Percentiles rank a stretch among this genome's conserved stretches.
These are phyloP conservation scores for Idaea biselata DNA, from an alignment of 2,888 invertebrate genomes.

Conservation along the genomic window DNA sequence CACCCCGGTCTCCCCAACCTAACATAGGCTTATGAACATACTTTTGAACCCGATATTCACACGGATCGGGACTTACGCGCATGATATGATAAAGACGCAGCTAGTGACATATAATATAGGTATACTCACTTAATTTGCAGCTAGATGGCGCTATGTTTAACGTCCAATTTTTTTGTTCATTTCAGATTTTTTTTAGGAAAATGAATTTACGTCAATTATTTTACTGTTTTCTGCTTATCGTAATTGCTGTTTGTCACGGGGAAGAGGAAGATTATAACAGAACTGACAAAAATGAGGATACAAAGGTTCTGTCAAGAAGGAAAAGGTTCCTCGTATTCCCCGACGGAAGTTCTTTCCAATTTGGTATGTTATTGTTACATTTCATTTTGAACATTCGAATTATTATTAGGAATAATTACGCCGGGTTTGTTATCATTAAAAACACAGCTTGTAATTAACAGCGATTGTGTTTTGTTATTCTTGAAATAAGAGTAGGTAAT, in stretches of 20 bases:
- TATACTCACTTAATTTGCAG: no score
- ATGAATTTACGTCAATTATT: neutral
- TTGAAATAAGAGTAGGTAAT: neutral
- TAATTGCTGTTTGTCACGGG: slow-evolving; percentile 17
- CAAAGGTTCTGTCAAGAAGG: slow-evolving; percentile 62
- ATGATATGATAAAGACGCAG: no score
- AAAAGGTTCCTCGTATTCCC: slow-evolving; percentile 81
- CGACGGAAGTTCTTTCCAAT: slow-evolving; percentile 82
- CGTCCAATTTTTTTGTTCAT: slow-evolving; percentile 14
- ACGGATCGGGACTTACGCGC: no score
- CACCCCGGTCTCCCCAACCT: no score
- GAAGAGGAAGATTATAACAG: slow-evolving; percentile 15
- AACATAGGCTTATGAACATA: no score
- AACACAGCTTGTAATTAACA: neutral
- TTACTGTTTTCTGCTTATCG: slow-evolving; percentile 7
- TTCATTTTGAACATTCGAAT: slow-evolving; percentile 2
- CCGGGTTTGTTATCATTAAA: neutral
- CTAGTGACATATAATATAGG: no score
- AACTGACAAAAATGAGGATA: slow-evolving; percentile 18
- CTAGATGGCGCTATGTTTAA: no score
- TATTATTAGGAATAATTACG: neutral
- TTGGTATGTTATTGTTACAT: slow-evolving; percentile 54
- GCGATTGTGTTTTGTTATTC: neutral
- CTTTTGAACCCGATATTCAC: no score
- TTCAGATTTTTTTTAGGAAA: slow-evolving; percentile 3